Percentiles rank a stretch among this genome's conserved stretches.
These are phyloP conservation scores for Actinemys pallida DNA, from an alignment of 2,113 vertebrate genomes.

Conservation along the genomic window DNA sequence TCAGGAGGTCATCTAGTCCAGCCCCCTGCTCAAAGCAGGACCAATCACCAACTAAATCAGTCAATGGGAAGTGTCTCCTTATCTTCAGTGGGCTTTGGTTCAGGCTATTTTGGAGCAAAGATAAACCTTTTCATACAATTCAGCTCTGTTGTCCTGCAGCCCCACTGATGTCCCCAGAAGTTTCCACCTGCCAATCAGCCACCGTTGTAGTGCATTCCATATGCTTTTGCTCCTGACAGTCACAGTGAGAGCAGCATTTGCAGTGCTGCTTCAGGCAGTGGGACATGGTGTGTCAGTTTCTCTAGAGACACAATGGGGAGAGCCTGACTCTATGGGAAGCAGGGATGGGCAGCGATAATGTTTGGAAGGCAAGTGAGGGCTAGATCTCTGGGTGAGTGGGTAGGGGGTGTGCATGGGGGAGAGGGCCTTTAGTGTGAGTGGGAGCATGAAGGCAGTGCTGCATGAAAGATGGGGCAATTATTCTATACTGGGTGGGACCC, in stretches of 20 bases:
- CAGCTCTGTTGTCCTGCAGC: background rate
- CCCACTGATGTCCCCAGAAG: background rate
- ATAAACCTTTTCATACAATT: background rate
- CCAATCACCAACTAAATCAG: too few species aligned
- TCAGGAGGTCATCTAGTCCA: too few species aligned
- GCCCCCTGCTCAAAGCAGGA: too few species aligned
- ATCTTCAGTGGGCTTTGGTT: background rate
- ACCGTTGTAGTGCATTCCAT: background rate
- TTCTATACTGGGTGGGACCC: background rate
- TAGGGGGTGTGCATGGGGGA: background rate
- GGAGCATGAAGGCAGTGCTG: background rate
- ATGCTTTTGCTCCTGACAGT: background rate
- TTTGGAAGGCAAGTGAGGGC: background rate
- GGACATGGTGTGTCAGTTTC: too few species aligned
- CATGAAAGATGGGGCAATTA: background rate
- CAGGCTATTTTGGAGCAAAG: background rate
- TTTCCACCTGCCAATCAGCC: background rate
- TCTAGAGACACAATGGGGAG: background rate
- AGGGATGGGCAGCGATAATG: background rate
- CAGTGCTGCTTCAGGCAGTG: background rate
- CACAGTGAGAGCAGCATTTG: background rate
- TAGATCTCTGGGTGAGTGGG: background rate
- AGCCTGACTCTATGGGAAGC: background rate
- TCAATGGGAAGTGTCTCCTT: accelerated
- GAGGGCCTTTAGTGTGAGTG: background rate